Percentiles rank a stretch among this genome's conserved stretches.
These are phyloP conservation scores for Phymatocera aterrima DNA, from an alignment of 2,888 invertebrate species.

Conservation along the genomic window DNA sequence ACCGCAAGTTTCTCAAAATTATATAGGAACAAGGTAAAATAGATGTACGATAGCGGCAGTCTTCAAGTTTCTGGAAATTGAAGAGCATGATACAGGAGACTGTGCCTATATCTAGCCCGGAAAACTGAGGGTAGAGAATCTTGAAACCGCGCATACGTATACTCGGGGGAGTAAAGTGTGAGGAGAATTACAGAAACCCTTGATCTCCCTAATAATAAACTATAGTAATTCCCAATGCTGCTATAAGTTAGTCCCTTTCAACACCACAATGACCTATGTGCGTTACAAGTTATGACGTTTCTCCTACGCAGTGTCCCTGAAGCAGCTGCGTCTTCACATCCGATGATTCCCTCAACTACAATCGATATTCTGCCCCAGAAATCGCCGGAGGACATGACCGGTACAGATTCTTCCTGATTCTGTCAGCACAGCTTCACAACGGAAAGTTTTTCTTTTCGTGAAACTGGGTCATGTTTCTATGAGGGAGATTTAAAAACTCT, in stretches of 20 bases:
- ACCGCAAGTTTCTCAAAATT: no score
- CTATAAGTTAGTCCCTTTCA: conserved; percentile 74
- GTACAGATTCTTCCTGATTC: background rate
- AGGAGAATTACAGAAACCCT: conserved; percentile 72
- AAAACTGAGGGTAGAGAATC: conserved; percentile 59
- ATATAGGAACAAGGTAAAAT: no score
- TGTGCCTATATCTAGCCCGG: conserved; percentile 43
- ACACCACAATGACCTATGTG: conserved; percentile 71
- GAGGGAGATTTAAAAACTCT: background rate
- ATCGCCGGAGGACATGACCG: no score
- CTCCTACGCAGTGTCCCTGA: conserved; percentile 62
- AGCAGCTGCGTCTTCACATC: conserved; percentile 51
- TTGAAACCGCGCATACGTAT: conserved; percentile 67
- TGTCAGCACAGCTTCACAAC: no score
- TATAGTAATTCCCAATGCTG: conserved; percentile 73
- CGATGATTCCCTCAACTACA: background rate
- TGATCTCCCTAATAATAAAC: conserved; percentile 74
- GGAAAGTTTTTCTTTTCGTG: no score
- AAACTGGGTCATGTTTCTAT: background rate
- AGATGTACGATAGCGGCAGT: no score
- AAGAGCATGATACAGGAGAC: background rate
- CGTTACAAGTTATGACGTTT: conserved; percentile 63
- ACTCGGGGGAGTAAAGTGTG: conserved; percentile 70
- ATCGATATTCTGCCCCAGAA: background rate
- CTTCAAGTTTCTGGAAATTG: background rate